Evolutionary conservation across 2,797 vertebrate species (phyloP), one percentile per base, ranked within the genome.

Genomic region (Lemur catta): DNA sequence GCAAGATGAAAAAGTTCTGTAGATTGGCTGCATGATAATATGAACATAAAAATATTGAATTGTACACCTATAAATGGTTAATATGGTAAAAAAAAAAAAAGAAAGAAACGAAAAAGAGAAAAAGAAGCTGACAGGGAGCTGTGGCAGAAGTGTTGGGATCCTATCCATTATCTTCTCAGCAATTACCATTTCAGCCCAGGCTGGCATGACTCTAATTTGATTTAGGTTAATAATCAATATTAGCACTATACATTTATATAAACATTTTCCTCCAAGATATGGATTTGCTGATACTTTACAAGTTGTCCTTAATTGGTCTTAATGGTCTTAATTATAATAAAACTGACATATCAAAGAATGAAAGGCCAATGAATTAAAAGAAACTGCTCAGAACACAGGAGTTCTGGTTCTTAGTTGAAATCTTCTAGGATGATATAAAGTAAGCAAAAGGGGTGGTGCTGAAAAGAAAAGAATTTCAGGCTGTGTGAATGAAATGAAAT

Each of bases 201-300:
- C 26, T 92, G 35, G 15, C 28, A 52, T 28, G 18, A 71, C 38
- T 80, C 74, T 20, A 67, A 2, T 33, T 35, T 65, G 65, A 94
- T 90, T 35, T 55, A 38, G 63, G 10, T 35, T 50, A 69, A 91
- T 67, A 50, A 43, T 89, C 22, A 72, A 38, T 82, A 82, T 84
- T 55, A 81, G 48, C 55, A 93, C 7, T 38, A 7, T 52, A 65
- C 6, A 80, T 76, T 93, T 84, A 85, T 30, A 75, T 38, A 92
- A 75, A 63, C 48, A 72, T 80, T 88, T 79, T 87, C 87, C 63
- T 93, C 30, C n/a, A 72, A 89, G 65, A 75, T 30, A n/a, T 88
- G 43, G n/a, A 20, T 28, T 95, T 26, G 10, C 10, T 95, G 48
- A 59, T 46, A 93, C 17, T 4, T 95, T 74, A 88, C 15, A 76